phyloP scores from a whole-genome alignment of 2,888 invertebrate genomes.

The Hypena proboscidalis region DNA sequence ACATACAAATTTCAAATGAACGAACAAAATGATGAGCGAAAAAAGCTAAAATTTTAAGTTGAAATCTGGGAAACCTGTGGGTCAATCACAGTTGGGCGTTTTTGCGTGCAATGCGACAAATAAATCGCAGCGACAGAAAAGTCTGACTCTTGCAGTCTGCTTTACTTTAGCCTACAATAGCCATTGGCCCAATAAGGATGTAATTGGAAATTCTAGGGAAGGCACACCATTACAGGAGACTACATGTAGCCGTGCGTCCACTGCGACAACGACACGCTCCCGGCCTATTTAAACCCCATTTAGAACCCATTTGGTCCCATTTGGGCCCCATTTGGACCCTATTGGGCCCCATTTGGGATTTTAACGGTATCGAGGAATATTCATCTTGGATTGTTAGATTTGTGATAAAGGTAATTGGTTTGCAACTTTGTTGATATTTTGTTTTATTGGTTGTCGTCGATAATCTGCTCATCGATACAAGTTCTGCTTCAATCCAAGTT shows the following conservation, averaged over 20 bases:
- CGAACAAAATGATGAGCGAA: too few species aligned
- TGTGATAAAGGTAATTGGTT: slow-evolving; percentile 32
- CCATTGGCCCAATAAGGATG: slow-evolving; percentile 66
- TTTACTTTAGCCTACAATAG: slow-evolving; percentile 57
- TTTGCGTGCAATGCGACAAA: slow-evolving; percentile 4
- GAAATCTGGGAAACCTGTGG: too few species aligned
- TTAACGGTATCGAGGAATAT: slow-evolving; percentile 37
- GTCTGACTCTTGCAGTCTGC: slow-evolving; percentile 4
- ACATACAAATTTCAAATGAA: too few species aligned
- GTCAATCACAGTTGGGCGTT: too few species aligned
- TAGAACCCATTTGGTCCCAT: slow-evolving; percentile 46
- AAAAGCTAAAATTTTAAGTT: too few species aligned
- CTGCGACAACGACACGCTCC: slow-evolving; percentile 57
- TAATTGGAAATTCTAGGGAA: slow-evolving; percentile 72
- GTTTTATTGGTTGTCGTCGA: too few species aligned
- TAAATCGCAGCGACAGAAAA: slow-evolving; percentile 11
- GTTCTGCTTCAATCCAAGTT: too few species aligned
- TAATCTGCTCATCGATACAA: too few species aligned
- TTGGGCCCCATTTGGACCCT: slow-evolving; percentile 47
- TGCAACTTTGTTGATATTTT: too few species aligned
- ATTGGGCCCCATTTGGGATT: slow-evolving; percentile 28
- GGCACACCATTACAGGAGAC: slow-evolving; percentile 52
- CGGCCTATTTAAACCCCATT: slow-evolving; percentile 49
- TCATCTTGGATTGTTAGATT: slow-evolving; percentile 23
- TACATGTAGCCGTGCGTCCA: slow-evolving; percentile 48